phyloP scores from a whole-genome alignment of 2,888 invertebrate genomes.

The Liposcelis brunnea region DNA sequence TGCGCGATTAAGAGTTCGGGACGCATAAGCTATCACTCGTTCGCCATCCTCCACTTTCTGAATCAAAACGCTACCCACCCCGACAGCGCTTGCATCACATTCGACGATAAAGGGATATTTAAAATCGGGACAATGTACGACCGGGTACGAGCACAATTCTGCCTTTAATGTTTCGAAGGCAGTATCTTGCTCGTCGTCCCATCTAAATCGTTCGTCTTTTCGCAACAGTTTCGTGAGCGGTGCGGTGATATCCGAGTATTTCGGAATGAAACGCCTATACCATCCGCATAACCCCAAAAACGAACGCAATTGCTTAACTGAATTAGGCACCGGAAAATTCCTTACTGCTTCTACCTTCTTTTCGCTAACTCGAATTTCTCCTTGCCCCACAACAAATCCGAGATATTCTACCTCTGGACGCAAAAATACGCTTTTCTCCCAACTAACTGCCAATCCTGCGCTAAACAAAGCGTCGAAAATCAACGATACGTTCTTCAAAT shows the following conservation, averaged over 20 bases:
- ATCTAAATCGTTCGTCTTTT: constrained; percentile 8
- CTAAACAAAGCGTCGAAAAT: background rate
- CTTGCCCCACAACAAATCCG: background rate
- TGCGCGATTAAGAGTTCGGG: constrained; percentile 13
- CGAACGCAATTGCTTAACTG: background rate
- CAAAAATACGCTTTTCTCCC: background rate
- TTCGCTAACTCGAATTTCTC: background rate
- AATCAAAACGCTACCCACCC: constrained; percentile 13
- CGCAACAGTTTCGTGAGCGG: constrained; percentile 8
- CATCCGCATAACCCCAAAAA: background rate
- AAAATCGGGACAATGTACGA: constrained; percentile 13
- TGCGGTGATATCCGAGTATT: constrained; percentile 9
- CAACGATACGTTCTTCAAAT: background rate
- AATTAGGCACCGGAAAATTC: background rate
- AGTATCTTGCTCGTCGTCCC: constrained; percentile 8
- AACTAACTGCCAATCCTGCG: background rate
- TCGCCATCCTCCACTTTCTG: constrained; percentile 15
- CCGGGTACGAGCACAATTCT: constrained; percentile 5
- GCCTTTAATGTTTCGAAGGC: constrained; percentile 12
- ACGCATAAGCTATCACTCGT: constrained; percentile 17
- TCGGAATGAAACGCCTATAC: constrained; percentile 14
- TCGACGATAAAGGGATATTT: constrained; percentile 10
- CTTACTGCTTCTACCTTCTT: background rate
- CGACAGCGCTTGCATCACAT: constrained; percentile 13
- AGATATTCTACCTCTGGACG: background rate